A percentile compares a stretch with the other conserved stretches of the same genome.
Evolutionary conservation across 2,797 vertebrate species (phyloP).

Genomic region (Parauchenoglanis ngamensis): DNA sequence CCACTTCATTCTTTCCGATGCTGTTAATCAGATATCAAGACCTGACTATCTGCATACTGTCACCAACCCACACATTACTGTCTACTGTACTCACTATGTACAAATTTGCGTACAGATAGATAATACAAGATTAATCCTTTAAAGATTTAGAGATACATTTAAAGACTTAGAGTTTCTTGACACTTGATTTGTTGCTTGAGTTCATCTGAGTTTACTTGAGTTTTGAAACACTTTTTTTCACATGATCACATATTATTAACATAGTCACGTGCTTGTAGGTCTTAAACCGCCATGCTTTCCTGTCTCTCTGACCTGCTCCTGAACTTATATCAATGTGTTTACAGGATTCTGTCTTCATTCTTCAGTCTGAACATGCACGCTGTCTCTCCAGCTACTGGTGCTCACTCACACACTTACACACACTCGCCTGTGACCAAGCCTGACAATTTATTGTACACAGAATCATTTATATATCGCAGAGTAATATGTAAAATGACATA

Average conservation of each 20-base stretch:
- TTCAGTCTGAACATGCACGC: constrained; percentile 31
- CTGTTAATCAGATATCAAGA: constrained; percentile 59
- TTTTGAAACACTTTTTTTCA: background rate
- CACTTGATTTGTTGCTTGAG: background rate
- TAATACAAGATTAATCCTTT: background rate
- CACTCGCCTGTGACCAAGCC: background rate
- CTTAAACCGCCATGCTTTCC: background rate
- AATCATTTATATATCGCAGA: too few species aligned
- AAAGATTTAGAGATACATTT: too few species aligned
- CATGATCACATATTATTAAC: background rate
- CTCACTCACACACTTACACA: constrained; percentile 5
- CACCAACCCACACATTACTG: constrained; percentile 41
- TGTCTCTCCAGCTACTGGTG: background rate
- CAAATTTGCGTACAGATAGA: background rate
- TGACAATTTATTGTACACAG: too few species aligned
- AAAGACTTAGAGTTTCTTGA: background rate
- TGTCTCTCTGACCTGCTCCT: constrained; percentile 23
- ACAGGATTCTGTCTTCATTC: constrained; percentile 42
- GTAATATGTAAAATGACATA: background rate
- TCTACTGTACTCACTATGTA: background rate
- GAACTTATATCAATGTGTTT: constrained; percentile 41
- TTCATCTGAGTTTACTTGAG: background rate
- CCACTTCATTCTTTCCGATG: constrained; percentile 36
- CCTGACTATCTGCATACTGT: constrained; percentile 36
- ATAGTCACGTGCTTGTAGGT: background rate